phyloP scores from a whole-genome alignment of 1,140 invertebrate genomes.

The Diachasmimorpha longicaudata region DNA sequence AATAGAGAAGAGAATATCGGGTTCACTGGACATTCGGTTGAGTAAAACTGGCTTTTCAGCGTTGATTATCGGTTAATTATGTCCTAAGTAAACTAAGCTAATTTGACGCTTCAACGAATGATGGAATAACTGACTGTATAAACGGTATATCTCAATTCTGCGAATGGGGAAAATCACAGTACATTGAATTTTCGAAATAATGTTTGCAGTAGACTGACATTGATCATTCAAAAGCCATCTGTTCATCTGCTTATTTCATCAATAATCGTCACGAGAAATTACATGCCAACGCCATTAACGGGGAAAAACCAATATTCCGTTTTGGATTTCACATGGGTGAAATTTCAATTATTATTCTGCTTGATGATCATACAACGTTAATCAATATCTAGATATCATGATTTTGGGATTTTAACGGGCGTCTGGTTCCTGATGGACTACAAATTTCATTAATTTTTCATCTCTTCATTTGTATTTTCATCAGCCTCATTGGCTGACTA shows the following conservation, averaged over 20 bases:
- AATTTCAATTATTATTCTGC: too few species aligned
- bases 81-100: conserved; percentile 56
- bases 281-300: neutral
- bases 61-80: conserved; percentile 47
- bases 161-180: neutral
- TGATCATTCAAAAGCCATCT: neutral
- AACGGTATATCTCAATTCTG: neutral
- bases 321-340: neutral
- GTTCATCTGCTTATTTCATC: neutral
- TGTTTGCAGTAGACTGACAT: neutral
- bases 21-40: neutral
- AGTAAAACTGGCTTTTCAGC: conserved; percentile 18
- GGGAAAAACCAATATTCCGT: neutral
- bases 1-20: conserved; percentile 1
- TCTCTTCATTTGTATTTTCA: too few species aligned
- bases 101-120: conserved; percentile 40
- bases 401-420: too few species aligned
- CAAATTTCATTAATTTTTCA: too few species aligned
- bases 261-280: neutral
- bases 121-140: neutral
- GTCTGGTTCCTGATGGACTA: too few species aligned
- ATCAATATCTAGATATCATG: too few species aligned
- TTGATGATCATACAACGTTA: too few species aligned
- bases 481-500: too few species aligned
- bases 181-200: neutral